phyloP scores from a whole-genome alignment of 1,140 invertebrate species.

The Drosophila pectinifera region DNA sequence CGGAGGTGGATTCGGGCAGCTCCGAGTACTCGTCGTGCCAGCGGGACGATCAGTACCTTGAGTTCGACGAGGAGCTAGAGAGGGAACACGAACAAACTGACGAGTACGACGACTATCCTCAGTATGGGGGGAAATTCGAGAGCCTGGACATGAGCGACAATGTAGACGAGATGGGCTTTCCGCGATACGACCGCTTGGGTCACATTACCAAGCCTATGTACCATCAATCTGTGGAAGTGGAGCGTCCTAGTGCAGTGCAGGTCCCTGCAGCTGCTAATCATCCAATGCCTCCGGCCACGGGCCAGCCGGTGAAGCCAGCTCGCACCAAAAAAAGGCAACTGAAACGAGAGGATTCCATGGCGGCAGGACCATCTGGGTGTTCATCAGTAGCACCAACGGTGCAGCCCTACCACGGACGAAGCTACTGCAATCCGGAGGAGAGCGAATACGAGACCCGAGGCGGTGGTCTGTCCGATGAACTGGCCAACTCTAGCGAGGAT shows the following conservation, averaged over 20 bases:
- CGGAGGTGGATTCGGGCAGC: constrained; percentile 88
- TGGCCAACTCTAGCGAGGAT: constrained; percentile 83
- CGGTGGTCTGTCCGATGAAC: constrained; percentile 77
- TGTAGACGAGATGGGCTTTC: constrained; percentile 88
- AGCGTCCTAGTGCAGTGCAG: constrained; percentile 21
- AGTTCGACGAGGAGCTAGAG: constrained; percentile 85
- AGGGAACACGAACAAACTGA: constrained; percentile 81
- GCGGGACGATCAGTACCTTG: constrained; percentile 84
- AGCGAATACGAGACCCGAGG: constrained; percentile 76
- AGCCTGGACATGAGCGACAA: constrained; percentile 87
- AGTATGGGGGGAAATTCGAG: constrained; percentile 86
- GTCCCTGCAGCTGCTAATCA: constrained; percentile 71
- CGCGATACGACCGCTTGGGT: constrained; percentile 87
- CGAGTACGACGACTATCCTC: constrained; percentile 83
- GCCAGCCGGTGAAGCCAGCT: constrained; percentile 81
- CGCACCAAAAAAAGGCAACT: constrained; percentile 81
- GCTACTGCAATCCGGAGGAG: constrained; percentile 79
- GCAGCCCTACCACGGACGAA: constrained; percentile 71
- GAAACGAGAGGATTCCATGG: constrained; percentile 79
- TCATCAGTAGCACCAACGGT: constrained; percentile 9
- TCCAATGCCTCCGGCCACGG: constrained; percentile 74
- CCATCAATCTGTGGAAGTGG: constrained; percentile 54
- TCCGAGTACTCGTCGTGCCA: constrained; percentile 87
- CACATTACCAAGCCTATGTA: constrained; percentile 85
- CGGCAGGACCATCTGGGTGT: constrained; percentile 32